phyloP scores from a whole-genome alignment of 2,797 vertebrate species.

The Cottoperca gobio region DNA sequence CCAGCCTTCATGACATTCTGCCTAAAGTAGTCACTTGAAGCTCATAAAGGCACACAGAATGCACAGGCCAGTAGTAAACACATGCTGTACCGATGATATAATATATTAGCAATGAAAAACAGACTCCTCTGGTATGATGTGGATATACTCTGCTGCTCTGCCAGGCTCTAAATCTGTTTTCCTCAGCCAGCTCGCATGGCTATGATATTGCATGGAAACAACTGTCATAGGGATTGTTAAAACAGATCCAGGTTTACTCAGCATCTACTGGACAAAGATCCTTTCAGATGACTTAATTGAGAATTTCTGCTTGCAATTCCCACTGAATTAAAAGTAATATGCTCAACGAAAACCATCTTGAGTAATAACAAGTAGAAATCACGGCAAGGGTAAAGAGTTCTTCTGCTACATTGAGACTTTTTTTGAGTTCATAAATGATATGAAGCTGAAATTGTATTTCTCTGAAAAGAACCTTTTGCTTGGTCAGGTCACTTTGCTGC shows the following conservation, averaged over 20 bases:
- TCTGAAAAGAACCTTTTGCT: slow-evolving; percentile 1
- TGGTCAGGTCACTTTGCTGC: slow-evolving; percentile 18
- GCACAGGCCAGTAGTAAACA: slow-evolving; percentile 26
- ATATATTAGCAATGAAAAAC: slow-evolving; percentile 37
- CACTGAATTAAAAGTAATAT: slow-evolving; percentile 23
- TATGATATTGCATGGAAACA: slow-evolving; percentile 30
- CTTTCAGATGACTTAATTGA: slow-evolving; percentile 37
- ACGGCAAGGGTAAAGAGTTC: background rate
- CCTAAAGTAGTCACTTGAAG: background rate
- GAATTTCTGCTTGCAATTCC: slow-evolving; percentile 23
- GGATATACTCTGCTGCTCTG: slow-evolving; percentile 16
- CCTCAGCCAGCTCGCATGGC: slow-evolving; percentile 41
- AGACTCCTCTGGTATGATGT: slow-evolving; percentile 24
- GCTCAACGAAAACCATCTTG: slow-evolving; percentile 14
- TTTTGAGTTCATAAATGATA: slow-evolving; percentile 10
- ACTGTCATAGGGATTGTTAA: slow-evolving; percentile 36
- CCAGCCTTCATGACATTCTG: background rate
- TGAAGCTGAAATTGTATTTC: background rate
- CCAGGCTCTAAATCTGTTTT: slow-evolving; percentile 29
- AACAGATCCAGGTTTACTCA: slow-evolving; percentile 35
- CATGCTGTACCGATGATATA: slow-evolving; percentile 6
- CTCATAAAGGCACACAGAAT: slow-evolving; percentile 27
- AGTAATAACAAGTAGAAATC: background rate
- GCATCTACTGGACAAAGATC: slow-evolving; percentile 48
- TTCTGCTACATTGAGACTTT: background rate